A percentile compares a stretch with the other conserved stretches of the same genome.
These are phyloP conservation scores for Pristionchus maxplancki DNA, from an alignment of 2,888 invertebrate genomes.

Conservation along the genomic window DNA sequence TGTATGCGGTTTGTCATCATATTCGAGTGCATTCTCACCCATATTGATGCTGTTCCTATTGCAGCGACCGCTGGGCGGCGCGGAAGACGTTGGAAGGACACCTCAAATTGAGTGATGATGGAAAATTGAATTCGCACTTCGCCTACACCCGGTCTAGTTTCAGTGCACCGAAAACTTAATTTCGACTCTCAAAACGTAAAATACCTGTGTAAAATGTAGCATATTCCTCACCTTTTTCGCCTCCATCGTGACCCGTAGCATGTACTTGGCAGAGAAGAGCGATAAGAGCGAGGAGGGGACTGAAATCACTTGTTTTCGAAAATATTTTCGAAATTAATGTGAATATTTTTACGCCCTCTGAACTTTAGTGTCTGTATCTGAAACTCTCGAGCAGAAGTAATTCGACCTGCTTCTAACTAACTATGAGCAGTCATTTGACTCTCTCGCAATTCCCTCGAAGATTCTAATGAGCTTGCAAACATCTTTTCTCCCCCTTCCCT, in stretches of 20 bases:
- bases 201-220: neutral
- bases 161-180: neutral
- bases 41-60: slow-evolving; percentile 52
- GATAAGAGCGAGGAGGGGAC: neutral
- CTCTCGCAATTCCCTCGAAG: neutral
- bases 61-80: slow-evolving; percentile 15
- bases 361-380: neutral
- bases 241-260: neutral
- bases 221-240: neutral
- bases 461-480: neutral
- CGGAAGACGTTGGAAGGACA: neutral
- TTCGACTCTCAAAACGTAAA: neutral
- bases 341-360: neutral
- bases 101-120: neutral
- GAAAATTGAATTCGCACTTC: neutral
- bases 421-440: neutral
- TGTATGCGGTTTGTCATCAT: neutral
- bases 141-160: neutral
- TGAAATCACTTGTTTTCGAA: neutral
- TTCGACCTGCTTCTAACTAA: neutral
- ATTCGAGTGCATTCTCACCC: slow-evolving; percentile 27
- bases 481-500: neutral
- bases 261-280: neutral
- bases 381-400: neutral
- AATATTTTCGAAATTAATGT: neutral